A percentile compares a stretch with the other conserved stretches of the same genome.
phyloP scores from a whole-genome alignment of 2,113 vertebrate genomes.

The Tonatia bakeri region DNA sequence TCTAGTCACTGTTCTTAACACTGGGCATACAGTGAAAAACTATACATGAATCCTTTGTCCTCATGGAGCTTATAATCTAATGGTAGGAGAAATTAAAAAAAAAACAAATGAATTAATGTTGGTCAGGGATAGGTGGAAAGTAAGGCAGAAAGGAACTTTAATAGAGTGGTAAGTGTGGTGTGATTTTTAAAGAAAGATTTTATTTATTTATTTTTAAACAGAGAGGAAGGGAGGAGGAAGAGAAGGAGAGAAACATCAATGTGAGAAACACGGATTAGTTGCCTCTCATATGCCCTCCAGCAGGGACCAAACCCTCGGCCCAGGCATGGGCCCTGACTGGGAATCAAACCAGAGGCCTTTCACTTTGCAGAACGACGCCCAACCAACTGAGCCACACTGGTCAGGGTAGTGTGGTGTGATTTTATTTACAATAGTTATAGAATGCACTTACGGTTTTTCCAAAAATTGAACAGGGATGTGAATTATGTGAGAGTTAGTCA shows the following conservation, averaged over 20 bases:
- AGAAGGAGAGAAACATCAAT: too few relatives aligned
- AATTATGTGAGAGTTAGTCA: neutral
- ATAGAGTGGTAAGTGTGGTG: neutral
- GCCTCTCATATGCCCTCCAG: too few relatives aligned
- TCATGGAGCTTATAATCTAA: neutral
- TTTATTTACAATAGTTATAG: neutral
- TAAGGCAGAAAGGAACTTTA: neutral
- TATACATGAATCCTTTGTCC: neutral
- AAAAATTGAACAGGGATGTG: neutral
- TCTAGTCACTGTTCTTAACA: neutral
- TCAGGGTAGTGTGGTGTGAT: neutral
- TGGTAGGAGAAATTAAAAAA: conserved; percentile 1
- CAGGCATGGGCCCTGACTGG: too few relatives aligned
- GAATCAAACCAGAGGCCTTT: too few relatives aligned
- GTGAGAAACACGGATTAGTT: too few relatives aligned
- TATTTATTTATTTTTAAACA: too few relatives aligned
- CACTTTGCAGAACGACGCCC: too few relatives aligned
- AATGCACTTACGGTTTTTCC: neutral
- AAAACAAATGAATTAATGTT: neutral
- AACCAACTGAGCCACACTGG: too few relatives aligned
- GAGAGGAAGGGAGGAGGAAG: too few relatives aligned
- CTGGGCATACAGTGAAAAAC: conserved; percentile 2
- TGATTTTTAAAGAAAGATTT: neutral
- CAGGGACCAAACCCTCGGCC: too few relatives aligned
- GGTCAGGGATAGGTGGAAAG: neutral